Conservation (phyloP, 2,888 invertebrate species). For the Hirtodrosophila cameraria region DNA sequence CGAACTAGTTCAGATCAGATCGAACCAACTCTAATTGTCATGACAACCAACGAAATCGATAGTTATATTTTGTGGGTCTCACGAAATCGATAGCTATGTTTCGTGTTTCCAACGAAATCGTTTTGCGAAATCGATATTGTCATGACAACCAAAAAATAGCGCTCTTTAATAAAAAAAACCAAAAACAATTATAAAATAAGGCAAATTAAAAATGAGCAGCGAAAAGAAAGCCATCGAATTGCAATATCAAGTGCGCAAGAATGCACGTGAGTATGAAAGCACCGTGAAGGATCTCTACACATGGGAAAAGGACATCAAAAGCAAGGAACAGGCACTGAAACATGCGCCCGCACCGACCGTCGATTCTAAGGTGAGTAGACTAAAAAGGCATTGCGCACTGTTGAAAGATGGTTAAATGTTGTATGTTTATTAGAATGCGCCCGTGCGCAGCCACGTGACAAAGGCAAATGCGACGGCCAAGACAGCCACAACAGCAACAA, state of each 20-base stretch:
- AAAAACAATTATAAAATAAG: constrained; percentile 29
- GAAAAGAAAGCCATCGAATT: constrained; percentile 71
- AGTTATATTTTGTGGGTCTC: too few relatives aligned
- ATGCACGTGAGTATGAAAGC: constrained; percentile 74
- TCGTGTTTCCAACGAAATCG: too few relatives aligned
- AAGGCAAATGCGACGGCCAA: constrained; percentile 3
- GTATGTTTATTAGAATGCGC: constrained; percentile 33
- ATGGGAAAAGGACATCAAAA: constrained; percentile 83
- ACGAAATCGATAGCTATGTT: constrained; percentile 2
- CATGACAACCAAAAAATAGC: constrained; percentile 56
- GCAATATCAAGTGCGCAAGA: constrained; percentile 84
- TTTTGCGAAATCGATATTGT: constrained; percentile 14
- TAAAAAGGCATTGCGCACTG: too few relatives aligned
- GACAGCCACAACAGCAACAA: background rate
- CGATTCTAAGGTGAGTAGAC: constrained; percentile 45
- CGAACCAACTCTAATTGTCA: too few relatives aligned
- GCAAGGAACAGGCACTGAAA: constrained; percentile 77
- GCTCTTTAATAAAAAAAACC: constrained; percentile 33
- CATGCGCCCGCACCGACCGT: constrained; percentile 41
- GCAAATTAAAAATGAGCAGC: constrained; percentile 45
- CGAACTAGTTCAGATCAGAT: too few relatives aligned
- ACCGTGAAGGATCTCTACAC: constrained; percentile 77
- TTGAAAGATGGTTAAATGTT: background rate
- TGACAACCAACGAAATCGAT: too few relatives aligned
- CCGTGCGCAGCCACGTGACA: constrained; percentile 68